phyloP scores from a whole-genome alignment of 2,113 vertebrate species.

The zebrafish (Danio rerio) region DNA sequence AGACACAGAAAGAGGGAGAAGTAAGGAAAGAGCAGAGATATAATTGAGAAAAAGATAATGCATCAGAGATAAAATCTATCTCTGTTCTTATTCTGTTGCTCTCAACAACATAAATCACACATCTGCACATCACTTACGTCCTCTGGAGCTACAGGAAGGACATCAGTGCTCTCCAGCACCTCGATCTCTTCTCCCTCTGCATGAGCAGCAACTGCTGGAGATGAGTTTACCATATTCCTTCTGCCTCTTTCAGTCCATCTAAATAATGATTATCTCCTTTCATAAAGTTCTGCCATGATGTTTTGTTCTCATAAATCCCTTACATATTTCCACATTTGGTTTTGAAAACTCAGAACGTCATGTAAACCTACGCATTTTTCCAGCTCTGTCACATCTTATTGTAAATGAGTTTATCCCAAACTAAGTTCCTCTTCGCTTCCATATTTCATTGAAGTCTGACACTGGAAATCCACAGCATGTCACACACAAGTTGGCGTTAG shows the following conservation, averaged over 20 bases:
- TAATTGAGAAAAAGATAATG: conserved; percentile 17
- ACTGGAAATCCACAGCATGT: conserved; percentile 10
- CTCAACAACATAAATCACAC: conserved; percentile 5
- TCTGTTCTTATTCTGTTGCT: background rate
- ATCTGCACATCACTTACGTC: conserved; percentile 77
- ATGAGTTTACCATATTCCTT: conserved; percentile 78
- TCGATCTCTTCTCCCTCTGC: conserved; percentile 87
- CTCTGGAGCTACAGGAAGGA: conserved; percentile 79
- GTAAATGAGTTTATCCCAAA: conserved; percentile 28
- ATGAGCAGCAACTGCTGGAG: conserved; percentile 84
- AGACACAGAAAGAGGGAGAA: conserved; percentile 46
- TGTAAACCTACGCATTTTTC: background rate
- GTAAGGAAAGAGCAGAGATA: conserved; percentile 43
- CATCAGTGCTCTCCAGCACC: conserved; percentile 84
- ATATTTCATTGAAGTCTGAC: conserved; percentile 16
- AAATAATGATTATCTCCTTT: conserved; percentile 54
- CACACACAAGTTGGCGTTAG: conserved; percentile 6
- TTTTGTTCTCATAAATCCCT: background rate
- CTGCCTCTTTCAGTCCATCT: conserved; percentile 68
- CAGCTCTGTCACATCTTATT: conserved; percentile 1
- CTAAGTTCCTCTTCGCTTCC: conserved; percentile 9
- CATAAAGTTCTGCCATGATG: conserved; percentile 4
- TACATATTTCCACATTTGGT: background rate
- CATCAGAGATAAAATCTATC: background rate
- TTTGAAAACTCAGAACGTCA: conserved; percentile 7